A percentile compares a stretch with the other conserved stretches of the same genome.
Evolutionary conservation across 1,140 invertebrate species (phyloP).

Genomic region (Lucilia cuprina): DNA sequence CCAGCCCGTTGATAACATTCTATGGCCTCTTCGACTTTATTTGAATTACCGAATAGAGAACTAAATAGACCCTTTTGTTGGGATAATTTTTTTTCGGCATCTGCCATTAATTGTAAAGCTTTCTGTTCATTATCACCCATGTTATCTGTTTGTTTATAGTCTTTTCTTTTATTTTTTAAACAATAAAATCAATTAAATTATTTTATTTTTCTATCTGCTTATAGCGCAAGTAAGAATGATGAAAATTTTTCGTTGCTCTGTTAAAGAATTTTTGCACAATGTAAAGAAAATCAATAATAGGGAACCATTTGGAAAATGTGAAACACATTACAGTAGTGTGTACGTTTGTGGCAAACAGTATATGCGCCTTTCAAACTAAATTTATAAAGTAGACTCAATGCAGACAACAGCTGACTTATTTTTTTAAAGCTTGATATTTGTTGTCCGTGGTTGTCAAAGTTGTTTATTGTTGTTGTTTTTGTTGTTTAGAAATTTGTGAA

Average conservation of each 20-base stretch:
- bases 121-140: slow-evolving; percentile 95
- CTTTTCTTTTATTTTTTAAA: slow-evolving; percentile 20
- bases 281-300: slow-evolving; percentile 28
- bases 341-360: not conserved
- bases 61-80: slow-evolving; percentile 73
- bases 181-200: not conserved
- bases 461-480: too few species aligned
- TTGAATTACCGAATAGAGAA: slow-evolving; percentile 71
- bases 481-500: too few species aligned
- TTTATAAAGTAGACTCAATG: too few species aligned
- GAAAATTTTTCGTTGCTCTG: slow-evolving; percentile 32
- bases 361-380: too few species aligned
- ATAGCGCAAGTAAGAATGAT: slow-evolving; percentile 12
- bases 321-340: not conserved
- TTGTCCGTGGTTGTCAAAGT: too few species aligned
- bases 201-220: not conserved
- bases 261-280: slow-evolving; percentile 25
- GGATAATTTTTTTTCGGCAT: slow-evolving; percentile 89
- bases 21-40: slow-evolving; percentile 93
- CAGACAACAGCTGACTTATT: too few species aligned
- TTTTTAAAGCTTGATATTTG: too few species aligned
- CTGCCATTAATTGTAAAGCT: slow-evolving; percentile 86
- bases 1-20: slow-evolving; percentile 95
- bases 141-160: not conserved
- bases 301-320: not conserved